These are phyloP conservation scores for Euzophera pinguis DNA, from an alignment of 2,888 invertebrate genomes.

Conservation along the genomic window DNA sequence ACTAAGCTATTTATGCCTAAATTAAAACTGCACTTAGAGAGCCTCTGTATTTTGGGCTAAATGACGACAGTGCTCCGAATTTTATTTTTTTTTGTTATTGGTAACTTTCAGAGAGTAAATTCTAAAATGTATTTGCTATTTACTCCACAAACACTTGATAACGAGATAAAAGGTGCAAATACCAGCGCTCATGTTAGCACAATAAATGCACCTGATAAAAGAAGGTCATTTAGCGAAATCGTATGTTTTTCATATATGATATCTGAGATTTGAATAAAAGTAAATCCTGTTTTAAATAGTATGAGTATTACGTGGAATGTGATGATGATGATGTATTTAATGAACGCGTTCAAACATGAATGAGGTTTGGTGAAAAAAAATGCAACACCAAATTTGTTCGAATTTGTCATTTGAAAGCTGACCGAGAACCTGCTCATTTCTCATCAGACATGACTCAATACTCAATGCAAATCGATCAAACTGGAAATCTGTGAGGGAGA, in stretches of 20 bases:
- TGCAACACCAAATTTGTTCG: background rate
- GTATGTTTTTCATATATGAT: background rate
- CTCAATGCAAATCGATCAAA: too few relatives aligned
- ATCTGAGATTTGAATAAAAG: background rate
- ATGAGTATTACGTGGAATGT: background rate
- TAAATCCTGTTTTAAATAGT: background rate
- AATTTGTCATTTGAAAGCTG: too few relatives aligned
- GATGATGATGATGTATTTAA: background rate
- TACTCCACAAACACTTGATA: conserved; percentile 40
- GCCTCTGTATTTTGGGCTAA: too few relatives aligned
- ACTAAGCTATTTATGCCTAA: too few relatives aligned
- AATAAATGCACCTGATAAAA: conserved; percentile 23
- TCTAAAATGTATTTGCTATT: conserved; percentile 15
- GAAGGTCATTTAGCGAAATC: background rate
- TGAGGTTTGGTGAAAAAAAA: background rate
- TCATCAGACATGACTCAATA: conserved; percentile 21
- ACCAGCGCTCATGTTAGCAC: conserved; percentile 28
- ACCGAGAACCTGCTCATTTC: too few relatives aligned
- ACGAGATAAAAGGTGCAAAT: conserved; percentile 31
- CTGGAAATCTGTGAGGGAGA: too few relatives aligned
- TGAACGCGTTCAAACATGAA: conserved; percentile 6
- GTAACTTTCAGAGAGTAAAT: background rate
- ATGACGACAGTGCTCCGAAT: too few relatives aligned
- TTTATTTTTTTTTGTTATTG: too few relatives aligned
- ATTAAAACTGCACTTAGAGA: too few relatives aligned